Evolutionary conservation across 2,888 invertebrate genomes (phyloP).

Genomic region (Aspidapion aeneum): DNA sequence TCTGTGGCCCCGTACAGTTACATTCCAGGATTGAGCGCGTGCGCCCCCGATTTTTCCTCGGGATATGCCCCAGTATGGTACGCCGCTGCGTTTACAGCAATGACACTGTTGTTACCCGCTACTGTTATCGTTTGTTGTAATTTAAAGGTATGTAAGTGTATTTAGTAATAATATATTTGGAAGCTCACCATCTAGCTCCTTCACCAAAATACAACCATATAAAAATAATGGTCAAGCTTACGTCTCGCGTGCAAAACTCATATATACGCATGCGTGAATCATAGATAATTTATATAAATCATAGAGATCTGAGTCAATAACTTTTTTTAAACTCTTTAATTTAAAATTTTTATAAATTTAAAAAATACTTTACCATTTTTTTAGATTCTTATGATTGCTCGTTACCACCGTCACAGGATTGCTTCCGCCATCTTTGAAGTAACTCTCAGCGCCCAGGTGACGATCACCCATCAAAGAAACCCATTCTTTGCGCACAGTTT

Average conservation of each 20-base stretch:
- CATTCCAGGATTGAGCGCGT: conserved; percentile 58
- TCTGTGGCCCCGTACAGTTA: conserved; percentile 56
- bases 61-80: conserved; percentile 61
- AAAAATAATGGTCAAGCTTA: too few species aligned
- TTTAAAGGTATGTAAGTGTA: conserved; percentile 58
- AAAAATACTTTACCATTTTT: neutral
- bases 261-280: too few species aligned
- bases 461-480: conserved; percentile 77
- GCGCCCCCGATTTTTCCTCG: conserved; percentile 65
- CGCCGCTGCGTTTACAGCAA: conserved; percentile 59
- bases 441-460: conserved; percentile 78
- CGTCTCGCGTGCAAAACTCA: too few species aligned
- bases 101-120: conserved; percentile 65
- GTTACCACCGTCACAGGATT: conserved; percentile 78
- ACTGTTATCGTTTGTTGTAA: conserved; percentile 69
- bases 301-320: too few species aligned
- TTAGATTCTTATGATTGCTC: conserved; percentile 59
- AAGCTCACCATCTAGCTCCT: too few species aligned
- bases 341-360: too few species aligned
- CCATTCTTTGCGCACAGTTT: conserved; percentile 71
- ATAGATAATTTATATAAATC: too few species aligned
- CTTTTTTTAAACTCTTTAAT: too few species aligned
- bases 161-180: too few species aligned
- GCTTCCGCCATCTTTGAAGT: conserved; percentile 84
- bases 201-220: too few species aligned